Percentiles rank a stretch among this genome's conserved stretches.
Evolutionary conservation across 1,140 invertebrate genomes (phyloP).

Genomic region (Lordiphosa stackelbergi): DNA sequence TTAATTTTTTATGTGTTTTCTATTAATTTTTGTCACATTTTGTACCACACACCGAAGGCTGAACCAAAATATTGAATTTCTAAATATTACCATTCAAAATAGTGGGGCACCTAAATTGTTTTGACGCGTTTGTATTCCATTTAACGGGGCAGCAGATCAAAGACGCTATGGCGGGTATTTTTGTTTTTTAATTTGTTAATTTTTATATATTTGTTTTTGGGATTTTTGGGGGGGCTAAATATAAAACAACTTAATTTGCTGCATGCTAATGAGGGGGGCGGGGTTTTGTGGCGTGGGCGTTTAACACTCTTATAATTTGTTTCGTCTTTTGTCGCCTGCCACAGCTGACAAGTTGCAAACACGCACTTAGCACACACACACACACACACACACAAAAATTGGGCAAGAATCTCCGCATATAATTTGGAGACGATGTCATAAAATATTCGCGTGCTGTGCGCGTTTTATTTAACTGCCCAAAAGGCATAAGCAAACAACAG

Average conservation of each 20-base stretch:
- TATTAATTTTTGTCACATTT: slow-evolving; percentile 68
- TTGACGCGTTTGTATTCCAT: slow-evolving; percentile 53
- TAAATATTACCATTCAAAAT: slow-evolving; percentile 51
- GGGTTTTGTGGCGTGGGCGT: slow-evolving; percentile 25
- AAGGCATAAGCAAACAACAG: slow-evolving; percentile 36
- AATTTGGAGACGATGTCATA: slow-evolving; percentile 65
- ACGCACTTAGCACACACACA: slow-evolving; percentile 26
- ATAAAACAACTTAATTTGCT: slow-evolving; percentile 74
- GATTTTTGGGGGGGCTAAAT: slow-evolving; percentile 41
- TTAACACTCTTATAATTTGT: slow-evolving; percentile 67
- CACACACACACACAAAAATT: slow-evolving; percentile 4
- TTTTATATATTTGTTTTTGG: slow-evolving; percentile 35
- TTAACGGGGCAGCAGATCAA: slow-evolving; percentile 50
- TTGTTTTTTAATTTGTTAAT: slow-evolving; percentile 64
- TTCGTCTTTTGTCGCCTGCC: slow-evolving; percentile 54
- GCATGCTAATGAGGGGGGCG: slow-evolving; percentile 55
- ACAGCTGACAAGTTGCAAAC: slow-evolving; percentile 57
- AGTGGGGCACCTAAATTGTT: slow-evolving; percentile 50
- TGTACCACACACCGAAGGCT: slow-evolving; percentile 7
- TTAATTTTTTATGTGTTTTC: slow-evolving; percentile 68
- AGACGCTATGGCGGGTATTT: slow-evolving; percentile 32
- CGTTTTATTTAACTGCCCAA: slow-evolving; percentile 48
- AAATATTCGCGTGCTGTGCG: slow-evolving; percentile 66
- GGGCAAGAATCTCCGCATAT: slow-evolving; percentile 42
- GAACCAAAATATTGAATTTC: slow-evolving; percentile 55